Evolutionary conservation across 2,888 invertebrate species (phyloP), one percentile per base, ranked within the genome.

Genomic region (Chirona hameri): DNA sequence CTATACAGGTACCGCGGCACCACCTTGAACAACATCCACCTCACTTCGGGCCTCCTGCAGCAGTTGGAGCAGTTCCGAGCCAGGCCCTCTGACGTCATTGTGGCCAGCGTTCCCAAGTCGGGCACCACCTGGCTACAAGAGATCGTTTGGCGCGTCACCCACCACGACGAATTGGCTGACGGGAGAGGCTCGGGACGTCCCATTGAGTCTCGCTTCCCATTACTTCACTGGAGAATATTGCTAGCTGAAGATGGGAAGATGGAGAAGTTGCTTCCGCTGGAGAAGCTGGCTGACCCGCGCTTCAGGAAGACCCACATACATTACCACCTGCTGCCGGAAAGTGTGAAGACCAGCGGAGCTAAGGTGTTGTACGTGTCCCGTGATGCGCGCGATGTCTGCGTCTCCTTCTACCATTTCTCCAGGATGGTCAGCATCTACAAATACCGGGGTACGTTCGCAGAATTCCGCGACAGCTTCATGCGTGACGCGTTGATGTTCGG

Each of bases 401-500:
- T n/a, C n/a, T n/a, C 82, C 89, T 91, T 0, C 88, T 96, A 93
- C 86, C 92, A 95, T 87, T 90, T 95, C 79, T 94, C 94, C 87
- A 91, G 90, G 83, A 88, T 93, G 82, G 90, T 95, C 57, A 85
- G 84, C 15, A 29, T 48, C n/a, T 93, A 95, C 81, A 88, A 91
- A 0, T 89, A 90, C 85, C 88, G 88, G 29, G 90, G 91, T 0
- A 89, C n/a, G n/a, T n/a, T n/a, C n/a, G n/a, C n/a, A n/a, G n/a
- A n/a, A n/a, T n/a, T n/a, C n/a, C n/a, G n/a, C 88, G 90, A 91
- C 46, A 89, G 91, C 0, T 93, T 92, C 85, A 27, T 27, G 65
- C 27, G 65, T 14, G 65, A 27, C 27, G 65, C n/a, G 9, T 9
- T 65, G 27, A 9, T 65, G n/a, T 65, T 10, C 65, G 65, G 27